A percentile compares a stretch with the other conserved stretches of the same genome.
phyloP scores from a whole-genome alignment of 2,888 invertebrate genomes.

The Plebejus anna region DNA sequence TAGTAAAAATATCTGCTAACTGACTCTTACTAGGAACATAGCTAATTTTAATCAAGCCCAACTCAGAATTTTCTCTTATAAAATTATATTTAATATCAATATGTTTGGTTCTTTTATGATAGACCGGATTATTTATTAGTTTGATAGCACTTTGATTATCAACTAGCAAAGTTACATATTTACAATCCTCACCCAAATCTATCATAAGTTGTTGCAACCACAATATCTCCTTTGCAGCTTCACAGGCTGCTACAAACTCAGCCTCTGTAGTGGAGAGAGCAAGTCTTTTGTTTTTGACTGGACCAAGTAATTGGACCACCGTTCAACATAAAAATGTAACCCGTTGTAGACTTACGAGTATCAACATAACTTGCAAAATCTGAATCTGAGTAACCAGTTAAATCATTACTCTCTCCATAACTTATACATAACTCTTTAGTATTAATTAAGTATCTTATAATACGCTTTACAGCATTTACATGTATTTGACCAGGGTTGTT shows the following conservation, averaged over 20 bases:
- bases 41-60: background rate
- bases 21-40: constrained; percentile 1
- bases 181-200: background rate
- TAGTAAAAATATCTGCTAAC: background rate
- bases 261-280: background rate
- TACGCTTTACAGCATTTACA: background rate
- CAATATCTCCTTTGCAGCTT: background rate
- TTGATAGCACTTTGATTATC: constrained; percentile 13
- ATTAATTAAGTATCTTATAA: background rate
- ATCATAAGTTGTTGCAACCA: background rate
- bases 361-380: background rate
- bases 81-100: background rate
- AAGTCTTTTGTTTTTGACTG: constrained; percentile 2
- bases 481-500: background rate
- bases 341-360: background rate
- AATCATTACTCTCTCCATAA: background rate
- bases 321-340: background rate
- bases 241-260: background rate
- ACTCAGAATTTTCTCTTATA: constrained; percentile 1
- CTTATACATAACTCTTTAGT: background rate
- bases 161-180: background rate
- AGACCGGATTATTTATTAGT: background rate
- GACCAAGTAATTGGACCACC: background rate
- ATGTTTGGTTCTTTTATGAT: constrained; percentile 2
- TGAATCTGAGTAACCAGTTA: background rate